Evolutionary conservation across 2,113 vertebrate species (phyloP).

Genomic region (Phyllopteryx taeniolatus): DNA sequence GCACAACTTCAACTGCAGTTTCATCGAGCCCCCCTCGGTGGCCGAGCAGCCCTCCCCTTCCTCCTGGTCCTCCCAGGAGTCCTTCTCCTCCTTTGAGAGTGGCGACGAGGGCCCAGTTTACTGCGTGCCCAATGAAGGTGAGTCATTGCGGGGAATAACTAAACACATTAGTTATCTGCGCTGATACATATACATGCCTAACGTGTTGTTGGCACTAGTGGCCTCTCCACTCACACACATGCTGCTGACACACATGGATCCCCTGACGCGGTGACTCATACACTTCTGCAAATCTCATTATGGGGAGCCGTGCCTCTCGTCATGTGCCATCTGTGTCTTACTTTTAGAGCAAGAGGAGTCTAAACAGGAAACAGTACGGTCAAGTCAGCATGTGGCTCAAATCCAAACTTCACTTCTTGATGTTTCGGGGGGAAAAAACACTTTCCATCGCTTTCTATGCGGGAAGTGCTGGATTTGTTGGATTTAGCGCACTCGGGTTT

Average conservation of each 20-base stretch:
- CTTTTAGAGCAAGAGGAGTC: conserved; percentile 31
- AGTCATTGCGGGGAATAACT: conserved; percentile 38
- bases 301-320: conserved; percentile 43
- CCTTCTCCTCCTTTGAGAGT: conserved; percentile 96
- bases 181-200: conserved; percentile 29
- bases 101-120: conserved; percentile 93
- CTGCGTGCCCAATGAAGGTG: conserved; percentile 92
- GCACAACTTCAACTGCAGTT: conserved; percentile 96
- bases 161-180: conserved; percentile 42
- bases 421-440: conserved; percentile 28
- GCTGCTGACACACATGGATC: background rate
- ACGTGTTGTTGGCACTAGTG: conserved; percentile 21
- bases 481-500: background rate
- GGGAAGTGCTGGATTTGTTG: conserved; percentile 9
- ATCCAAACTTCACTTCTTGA: conserved; percentile 58
- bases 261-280: conserved; percentile 24
- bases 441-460: conserved; percentile 35
- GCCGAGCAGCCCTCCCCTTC: conserved; percentile 90
- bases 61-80: conserved; percentile 94
- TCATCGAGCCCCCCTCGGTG: conserved; percentile 88
- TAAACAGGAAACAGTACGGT: conserved; percentile 71
- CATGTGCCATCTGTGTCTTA: conserved; percentile 40
- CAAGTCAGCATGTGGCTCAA: conserved; percentile 55
- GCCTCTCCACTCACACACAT: background rate
- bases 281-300: conserved; percentile 49